These are phyloP conservation scores for Aphelocoma californica DNA, from an alignment of 2,797 vertebrate species.

Conservation along the genomic window DNA sequence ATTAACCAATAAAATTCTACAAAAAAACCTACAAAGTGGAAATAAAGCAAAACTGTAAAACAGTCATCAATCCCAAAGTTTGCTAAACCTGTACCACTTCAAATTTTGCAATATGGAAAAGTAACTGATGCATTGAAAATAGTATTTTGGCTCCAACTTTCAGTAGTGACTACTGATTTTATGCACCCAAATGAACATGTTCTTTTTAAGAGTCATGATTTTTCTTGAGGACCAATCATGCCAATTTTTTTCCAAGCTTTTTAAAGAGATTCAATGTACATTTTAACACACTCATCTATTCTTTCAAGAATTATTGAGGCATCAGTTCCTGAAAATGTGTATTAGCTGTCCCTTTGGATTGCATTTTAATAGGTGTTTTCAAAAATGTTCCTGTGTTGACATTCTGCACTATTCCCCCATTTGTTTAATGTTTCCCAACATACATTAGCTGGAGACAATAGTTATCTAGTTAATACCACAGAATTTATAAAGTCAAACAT, in stretches of 20 bases:
- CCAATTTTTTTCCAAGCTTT: neutral
- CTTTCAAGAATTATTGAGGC: neutral
- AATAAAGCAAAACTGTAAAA: neutral
- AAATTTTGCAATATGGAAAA: neutral
- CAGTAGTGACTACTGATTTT: neutral
- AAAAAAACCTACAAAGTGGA: neutral
- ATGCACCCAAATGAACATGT: neutral
- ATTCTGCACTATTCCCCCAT: neutral
- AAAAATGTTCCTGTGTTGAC: neutral
- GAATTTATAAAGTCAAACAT: neutral
- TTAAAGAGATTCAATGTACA: neutral
- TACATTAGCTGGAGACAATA: neutral
- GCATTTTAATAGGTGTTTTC: accelerated
- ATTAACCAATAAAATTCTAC: neutral
- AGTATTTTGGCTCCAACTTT: neutral
- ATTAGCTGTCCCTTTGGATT: neutral
- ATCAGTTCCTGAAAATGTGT: neutral
- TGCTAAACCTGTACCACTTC: neutral
- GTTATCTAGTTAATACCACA: neutral
- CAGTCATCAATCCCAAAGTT: neutral
- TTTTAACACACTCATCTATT: neutral
- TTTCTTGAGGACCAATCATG: neutral
- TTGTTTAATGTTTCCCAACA: neutral
- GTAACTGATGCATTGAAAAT: neutral
- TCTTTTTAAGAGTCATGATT: neutral